Conservation (phyloP, 2,113 vertebrate species). For the Centropus bengalensis region DNA sequence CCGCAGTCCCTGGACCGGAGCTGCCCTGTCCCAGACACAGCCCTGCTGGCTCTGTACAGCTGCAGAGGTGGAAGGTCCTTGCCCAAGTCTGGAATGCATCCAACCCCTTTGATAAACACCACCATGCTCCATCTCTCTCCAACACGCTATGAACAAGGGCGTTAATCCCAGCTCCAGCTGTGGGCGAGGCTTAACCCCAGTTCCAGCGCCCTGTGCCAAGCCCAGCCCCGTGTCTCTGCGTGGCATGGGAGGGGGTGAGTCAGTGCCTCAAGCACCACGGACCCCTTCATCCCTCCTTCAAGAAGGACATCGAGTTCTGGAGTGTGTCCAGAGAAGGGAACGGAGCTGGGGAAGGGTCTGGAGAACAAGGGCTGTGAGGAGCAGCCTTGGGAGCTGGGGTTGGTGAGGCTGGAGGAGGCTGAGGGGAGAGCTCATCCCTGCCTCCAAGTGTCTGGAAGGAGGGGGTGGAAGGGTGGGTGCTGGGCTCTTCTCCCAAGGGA, state of each 20-base stretch:
- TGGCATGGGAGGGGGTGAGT: too few relatives aligned
- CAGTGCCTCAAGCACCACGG: not conserved
- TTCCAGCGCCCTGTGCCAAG: rapidly evolving
- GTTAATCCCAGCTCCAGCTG: rapidly evolving
- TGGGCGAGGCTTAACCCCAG: not conserved
- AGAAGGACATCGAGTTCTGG: too few relatives aligned
- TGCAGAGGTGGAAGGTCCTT: not conserved
- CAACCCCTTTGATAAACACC: not conserved
- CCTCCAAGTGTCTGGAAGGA: too few relatives aligned
- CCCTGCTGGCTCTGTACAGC: not conserved
- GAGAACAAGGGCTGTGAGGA: too few relatives aligned
- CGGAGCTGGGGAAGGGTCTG: too few relatives aligned
- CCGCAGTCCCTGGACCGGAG: not conserved
- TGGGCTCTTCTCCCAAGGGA: too few relatives aligned
- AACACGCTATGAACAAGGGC: rapidly evolving
- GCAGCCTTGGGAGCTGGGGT: too few relatives aligned
- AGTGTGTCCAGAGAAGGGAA: too few relatives aligned
- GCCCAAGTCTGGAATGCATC: not conserved
- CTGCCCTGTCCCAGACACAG: not conserved
- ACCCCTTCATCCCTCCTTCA: not conserved
- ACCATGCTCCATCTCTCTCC: not conserved
- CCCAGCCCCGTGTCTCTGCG: not conserved
- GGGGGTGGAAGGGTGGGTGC: too few relatives aligned
- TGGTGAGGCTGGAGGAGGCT: too few relatives aligned
- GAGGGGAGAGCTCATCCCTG: too few relatives aligned